These are phyloP conservation scores for Pollenia labialis DNA, from an alignment of 2,888 invertebrate species.

Conservation along the genomic window DNA sequence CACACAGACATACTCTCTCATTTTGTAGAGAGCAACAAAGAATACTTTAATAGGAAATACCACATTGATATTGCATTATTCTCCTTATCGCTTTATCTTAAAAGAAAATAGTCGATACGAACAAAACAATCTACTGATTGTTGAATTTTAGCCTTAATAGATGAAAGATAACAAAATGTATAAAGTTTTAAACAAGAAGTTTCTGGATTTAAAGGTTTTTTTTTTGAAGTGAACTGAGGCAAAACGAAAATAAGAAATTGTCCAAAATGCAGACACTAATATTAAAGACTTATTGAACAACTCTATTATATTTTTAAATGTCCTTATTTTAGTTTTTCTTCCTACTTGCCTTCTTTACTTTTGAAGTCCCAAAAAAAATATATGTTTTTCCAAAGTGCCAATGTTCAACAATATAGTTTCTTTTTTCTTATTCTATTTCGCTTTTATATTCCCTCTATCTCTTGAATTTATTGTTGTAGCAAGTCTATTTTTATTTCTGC, in stretches of 20 bases:
- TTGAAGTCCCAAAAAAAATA: not conserved
- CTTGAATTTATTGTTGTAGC: not conserved
- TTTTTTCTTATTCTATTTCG: not conserved
- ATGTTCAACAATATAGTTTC: constrained; percentile 24
- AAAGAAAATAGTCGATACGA: not conserved
- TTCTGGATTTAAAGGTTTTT: not conserved
- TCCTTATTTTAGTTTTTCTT: constrained; percentile 20
- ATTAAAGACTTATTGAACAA: constrained; percentile 51
- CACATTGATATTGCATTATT: constrained; percentile 19
- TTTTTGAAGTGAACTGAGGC: not conserved
- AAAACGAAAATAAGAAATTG: constrained; percentile 12
- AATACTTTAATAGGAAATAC: constrained; percentile 29
- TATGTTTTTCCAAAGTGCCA: constrained; percentile 21
- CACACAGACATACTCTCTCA: not conserved
- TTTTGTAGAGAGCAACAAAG: not conserved
- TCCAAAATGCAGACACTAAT: constrained; percentile 19
- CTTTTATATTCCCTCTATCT: not conserved
- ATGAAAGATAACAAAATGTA: constrained; percentile 1
- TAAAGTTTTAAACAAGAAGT: constrained; percentile 6
- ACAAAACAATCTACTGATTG: constrained; percentile 35
- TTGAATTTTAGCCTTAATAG: constrained; percentile 28
- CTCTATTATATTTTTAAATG: constrained; percentile 54
- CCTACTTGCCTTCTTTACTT: not conserved
- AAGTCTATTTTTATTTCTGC: constrained; percentile 22
- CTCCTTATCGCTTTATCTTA: not conserved